phyloP scores from a whole-genome alignment of 2,888 invertebrate genomes.

The Macropis europaea region DNA sequence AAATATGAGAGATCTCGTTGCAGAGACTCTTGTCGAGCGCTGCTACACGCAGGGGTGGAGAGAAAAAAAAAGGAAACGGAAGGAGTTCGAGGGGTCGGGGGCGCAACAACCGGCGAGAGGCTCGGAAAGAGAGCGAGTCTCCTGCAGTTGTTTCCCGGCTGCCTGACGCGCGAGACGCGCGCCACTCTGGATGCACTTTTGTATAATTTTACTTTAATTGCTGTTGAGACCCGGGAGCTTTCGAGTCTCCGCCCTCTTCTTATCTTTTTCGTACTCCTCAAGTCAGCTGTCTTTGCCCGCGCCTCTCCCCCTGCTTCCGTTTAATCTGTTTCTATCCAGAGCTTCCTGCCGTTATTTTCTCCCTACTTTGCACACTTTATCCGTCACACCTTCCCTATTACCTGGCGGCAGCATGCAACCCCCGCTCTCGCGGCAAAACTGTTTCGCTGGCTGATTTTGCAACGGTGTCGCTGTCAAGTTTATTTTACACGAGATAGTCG shows the following conservation, averaged over 20 bases:
- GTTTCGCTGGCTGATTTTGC: too few relatives aligned
- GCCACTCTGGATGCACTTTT: conserved; percentile 68
- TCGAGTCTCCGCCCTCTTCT: conserved; percentile 66
- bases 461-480: too few relatives aligned
- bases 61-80: not conserved
- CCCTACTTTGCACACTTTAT: conserved; percentile 33
- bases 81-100: conserved; percentile 3
- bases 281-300: conserved; percentile 1
- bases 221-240: conserved; percentile 69
- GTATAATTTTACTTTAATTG: conserved; percentile 77
- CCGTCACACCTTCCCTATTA: conserved; percentile 11
- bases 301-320: not conserved
- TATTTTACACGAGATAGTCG: too few relatives aligned
- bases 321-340: conserved; percentile 39
- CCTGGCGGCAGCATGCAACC: not conserved
- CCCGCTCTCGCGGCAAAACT: conserved; percentile 9
- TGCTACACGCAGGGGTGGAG: conserved; percentile 23
- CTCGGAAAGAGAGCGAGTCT: conserved; percentile 29
- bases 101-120: conserved; percentile 14
- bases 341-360: conserved; percentile 32
- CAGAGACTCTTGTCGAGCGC: conserved; percentile 48
- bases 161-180: conserved; percentile 60
- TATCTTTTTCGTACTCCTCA: conserved; percentile 32
- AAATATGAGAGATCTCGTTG: conserved; percentile 73
- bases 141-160: conserved; percentile 62